These are phyloP conservation scores for Cephalopterus ornatus DNA, from an alignment of 2,113 vertebrate species.

Conservation along the genomic window DNA sequence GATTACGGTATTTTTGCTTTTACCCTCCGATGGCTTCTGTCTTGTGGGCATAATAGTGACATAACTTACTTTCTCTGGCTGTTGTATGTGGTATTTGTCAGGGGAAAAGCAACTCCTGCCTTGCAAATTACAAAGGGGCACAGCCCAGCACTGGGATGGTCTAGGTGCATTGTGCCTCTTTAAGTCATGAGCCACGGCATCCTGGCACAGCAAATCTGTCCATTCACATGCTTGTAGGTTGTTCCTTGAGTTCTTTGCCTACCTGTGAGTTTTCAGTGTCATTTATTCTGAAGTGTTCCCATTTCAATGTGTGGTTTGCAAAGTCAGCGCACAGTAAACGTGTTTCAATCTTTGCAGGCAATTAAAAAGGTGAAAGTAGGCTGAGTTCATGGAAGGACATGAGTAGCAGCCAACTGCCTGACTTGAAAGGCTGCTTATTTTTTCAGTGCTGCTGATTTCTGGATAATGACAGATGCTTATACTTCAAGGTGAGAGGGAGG, in stretches of 20 bases:
- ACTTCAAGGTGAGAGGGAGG: not conserved
- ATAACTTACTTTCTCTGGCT: not conserved
- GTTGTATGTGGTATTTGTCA: not conserved
- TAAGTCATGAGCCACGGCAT: not conserved
- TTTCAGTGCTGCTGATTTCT: not conserved
- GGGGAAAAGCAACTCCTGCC: not conserved
- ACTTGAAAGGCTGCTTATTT: constrained; percentile 1
- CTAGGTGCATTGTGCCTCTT: not conserved
- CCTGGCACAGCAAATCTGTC: not conserved
- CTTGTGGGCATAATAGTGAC: not conserved
- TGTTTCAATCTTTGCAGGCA: constrained; percentile 1
- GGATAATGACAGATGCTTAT: not conserved
- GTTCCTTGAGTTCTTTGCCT: not conserved
- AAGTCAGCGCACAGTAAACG: not conserved
- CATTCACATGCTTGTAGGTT: not conserved
- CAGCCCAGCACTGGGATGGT: not conserved
- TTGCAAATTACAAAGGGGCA: not conserved
- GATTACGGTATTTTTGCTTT: not conserved
- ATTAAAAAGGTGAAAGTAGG: constrained; percentile 39
- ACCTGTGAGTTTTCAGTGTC: not conserved
- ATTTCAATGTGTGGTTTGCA: not conserved
- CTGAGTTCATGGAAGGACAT: constrained; percentile 26
- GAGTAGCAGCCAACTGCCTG: not conserved
- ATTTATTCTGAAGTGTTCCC: constrained; percentile 13
- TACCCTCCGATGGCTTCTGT: not conserved